A percentile compares a stretch with the other conserved stretches of the same genome.
Evolutionary conservation across 2,113 vertebrate species (phyloP).

Genomic region (Sialia sialis): DNA sequence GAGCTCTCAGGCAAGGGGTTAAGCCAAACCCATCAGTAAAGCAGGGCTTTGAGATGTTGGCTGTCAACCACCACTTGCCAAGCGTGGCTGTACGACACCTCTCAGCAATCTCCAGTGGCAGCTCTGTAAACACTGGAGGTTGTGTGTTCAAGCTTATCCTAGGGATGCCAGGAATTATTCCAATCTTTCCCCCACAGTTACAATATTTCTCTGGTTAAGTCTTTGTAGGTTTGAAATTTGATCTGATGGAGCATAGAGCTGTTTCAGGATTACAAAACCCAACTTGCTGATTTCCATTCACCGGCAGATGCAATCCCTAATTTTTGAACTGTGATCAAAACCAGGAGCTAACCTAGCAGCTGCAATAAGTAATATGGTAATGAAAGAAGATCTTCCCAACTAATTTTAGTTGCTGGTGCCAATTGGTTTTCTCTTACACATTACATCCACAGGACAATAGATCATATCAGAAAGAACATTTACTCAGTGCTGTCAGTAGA

Average conservation of each 20-base stretch:
- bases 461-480: not conserved
- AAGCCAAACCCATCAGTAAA: not conserved
- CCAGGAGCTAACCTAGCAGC: not conserved
- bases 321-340: not conserved
- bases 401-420: not conserved
- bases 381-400: not conserved
- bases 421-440: not conserved
- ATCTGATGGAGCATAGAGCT: not conserved
- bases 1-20: not conserved
- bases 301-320: not conserved
- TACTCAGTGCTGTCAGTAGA: not conserved
- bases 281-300: not conserved
- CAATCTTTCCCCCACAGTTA: not conserved
- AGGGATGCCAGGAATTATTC: not conserved
- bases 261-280: not conserved
- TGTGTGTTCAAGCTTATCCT: not conserved
- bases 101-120: not conserved
- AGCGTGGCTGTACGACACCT: rapidly evolving
- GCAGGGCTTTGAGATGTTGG: not conserved
- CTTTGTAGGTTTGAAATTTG: not conserved
- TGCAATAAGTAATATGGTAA: not conserved
- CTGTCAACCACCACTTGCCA: not conserved
- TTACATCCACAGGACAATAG: not conserved
- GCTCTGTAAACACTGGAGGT: not conserved
- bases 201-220: not conserved